A percentile compares a stretch with the other conserved stretches of the same genome.
These are phyloP conservation scores for Datnioides undecimradiatus DNA, from an alignment of 2,113 vertebrate species.

Conservation along the genomic window DNA sequence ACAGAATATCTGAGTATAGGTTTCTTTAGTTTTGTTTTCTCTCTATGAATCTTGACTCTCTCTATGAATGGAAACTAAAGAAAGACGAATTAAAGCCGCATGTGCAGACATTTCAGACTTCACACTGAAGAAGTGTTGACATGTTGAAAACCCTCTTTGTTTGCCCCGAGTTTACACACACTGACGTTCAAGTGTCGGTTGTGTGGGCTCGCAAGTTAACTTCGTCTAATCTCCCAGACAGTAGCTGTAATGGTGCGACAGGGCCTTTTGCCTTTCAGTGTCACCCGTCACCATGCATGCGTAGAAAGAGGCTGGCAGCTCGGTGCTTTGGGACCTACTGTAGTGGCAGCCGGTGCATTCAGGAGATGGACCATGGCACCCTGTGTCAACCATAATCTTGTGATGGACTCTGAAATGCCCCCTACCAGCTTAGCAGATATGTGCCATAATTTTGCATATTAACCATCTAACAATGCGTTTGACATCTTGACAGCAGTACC, in stretches of 20 bases:
- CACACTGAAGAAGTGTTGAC: not conserved
- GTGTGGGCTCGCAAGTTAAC: slow-evolving; percentile 36
- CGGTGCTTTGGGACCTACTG: slow-evolving; percentile 55
- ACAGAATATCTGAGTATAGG: not conserved
- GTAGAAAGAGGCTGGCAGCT: slow-evolving; percentile 60
- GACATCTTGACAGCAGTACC: slow-evolving; percentile 27
- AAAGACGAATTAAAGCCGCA: not conserved
- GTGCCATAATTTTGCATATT: slow-evolving; percentile 51
- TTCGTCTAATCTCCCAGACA: slow-evolving; percentile 56
- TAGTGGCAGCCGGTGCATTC: slow-evolving; percentile 60
- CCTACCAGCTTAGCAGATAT: slow-evolving; percentile 31
- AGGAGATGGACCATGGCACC: slow-evolving; percentile 39
- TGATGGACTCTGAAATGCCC: slow-evolving; percentile 50
- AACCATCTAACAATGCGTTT: slow-evolving; percentile 13
- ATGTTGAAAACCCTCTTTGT: not conserved
- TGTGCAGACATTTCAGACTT: not conserved
- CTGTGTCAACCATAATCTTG: slow-evolving; percentile 47
- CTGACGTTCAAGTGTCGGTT: slow-evolving; percentile 30
- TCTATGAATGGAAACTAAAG: no score
- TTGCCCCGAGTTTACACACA: not conserved
- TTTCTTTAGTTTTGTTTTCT: no score
- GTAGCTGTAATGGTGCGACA: slow-evolving; percentile 45
- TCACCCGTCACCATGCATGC: slow-evolving; percentile 57
- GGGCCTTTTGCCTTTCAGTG: slow-evolving; percentile 58
- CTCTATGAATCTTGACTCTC: no score